A percentile compares a stretch with the other conserved stretches of the same genome.
phyloP scores from a whole-genome alignment of 2,888 invertebrate genomes.

The Microplitis deprimator region DNA sequence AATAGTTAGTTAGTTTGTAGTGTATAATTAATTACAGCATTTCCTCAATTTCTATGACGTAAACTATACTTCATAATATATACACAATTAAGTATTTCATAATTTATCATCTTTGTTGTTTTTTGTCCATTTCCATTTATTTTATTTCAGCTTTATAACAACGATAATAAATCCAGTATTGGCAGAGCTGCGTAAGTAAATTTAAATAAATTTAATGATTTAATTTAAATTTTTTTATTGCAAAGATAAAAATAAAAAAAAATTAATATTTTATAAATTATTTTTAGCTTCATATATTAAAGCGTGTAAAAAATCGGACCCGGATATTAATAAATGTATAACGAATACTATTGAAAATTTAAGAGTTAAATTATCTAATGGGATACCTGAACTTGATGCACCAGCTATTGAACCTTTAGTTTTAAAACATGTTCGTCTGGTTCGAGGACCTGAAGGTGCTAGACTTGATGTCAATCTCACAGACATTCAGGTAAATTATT shows the following conservation, averaged over 20 bases:
- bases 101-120: slow-evolving; percentile 1
- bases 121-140: slow-evolving; percentile 19
- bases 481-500: slow-evolving; percentile 58
- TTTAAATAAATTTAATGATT: slow-evolving; percentile 3
- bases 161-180: slow-evolving; percentile 18
- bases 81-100: slow-evolving; percentile 14
- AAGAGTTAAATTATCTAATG: slow-evolving; percentile 75
- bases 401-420: slow-evolving; percentile 78
- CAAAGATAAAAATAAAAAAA: neutral
- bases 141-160: slow-evolving; percentile 25
- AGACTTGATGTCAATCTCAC: slow-evolving; percentile 68
- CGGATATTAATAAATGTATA: slow-evolving; percentile 77
- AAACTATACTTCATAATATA: slow-evolving; percentile 6
- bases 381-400: slow-evolving; percentile 80
- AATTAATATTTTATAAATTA: slow-evolving; percentile 9
- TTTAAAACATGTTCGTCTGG: slow-evolving; percentile 76
- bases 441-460: slow-evolving; percentile 75
- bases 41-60: slow-evolving; percentile 5
- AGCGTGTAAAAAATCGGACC: slow-evolving; percentile 77
- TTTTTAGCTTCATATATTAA: slow-evolving; percentile 78
- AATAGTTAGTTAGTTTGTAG: neutral
- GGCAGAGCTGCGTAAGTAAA: slow-evolving; percentile 35
- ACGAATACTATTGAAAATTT: slow-evolving; percentile 76
- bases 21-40: neutral
- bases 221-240: neutral